Evolutionary conservation across 2,113 vertebrate species (phyloP), one percentile per base, ranked within the genome.

Genomic region (Amphilophus citrinellus): DNA sequence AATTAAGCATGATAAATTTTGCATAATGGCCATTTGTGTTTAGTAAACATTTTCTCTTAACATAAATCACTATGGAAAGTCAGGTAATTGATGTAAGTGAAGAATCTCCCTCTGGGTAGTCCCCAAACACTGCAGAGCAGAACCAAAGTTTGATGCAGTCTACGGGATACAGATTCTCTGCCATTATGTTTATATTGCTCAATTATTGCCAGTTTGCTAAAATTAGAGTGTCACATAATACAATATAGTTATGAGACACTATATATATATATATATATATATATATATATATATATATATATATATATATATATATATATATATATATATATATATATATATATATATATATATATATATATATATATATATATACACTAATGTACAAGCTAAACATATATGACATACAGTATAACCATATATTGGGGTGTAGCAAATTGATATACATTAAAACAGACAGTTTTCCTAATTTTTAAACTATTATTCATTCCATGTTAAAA

Each of bases 1-100:
- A 82, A 93, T 94, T 84, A 84, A 77, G 63, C 50, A 10, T 73
- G 76, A 84, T 82, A 57, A 62, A 27, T 90, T 94, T 89, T 90
- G 83, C 87, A 88, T 91, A 89, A 92, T 84, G 79, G 56, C 18
- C 65, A 62, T 73, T 89, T 88, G 65, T 87, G 82, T 90, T 90
- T 56, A 68, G 88, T 86, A 87, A 92, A 93, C 79, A 87, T 66
- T 88, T 91, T 87, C 27, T 83, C n/a, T 79, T 65, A 56, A 58
- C 84, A 89, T 87, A 85, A 91, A 91, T 92, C 87, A 91, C 27
- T 39, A 37, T 30, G 50, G 57, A 76, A 80, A 63, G 22, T 58
- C 53, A 56, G 58, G 65, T 65, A 86, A 83, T 59, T 91, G 83
- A 89, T 82, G 35, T 44, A 30, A 13, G 75, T n/a, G 85, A 61